phyloP scores from a whole-genome alignment of 2,113 vertebrate genomes.

The Rattus rattus region DNA sequence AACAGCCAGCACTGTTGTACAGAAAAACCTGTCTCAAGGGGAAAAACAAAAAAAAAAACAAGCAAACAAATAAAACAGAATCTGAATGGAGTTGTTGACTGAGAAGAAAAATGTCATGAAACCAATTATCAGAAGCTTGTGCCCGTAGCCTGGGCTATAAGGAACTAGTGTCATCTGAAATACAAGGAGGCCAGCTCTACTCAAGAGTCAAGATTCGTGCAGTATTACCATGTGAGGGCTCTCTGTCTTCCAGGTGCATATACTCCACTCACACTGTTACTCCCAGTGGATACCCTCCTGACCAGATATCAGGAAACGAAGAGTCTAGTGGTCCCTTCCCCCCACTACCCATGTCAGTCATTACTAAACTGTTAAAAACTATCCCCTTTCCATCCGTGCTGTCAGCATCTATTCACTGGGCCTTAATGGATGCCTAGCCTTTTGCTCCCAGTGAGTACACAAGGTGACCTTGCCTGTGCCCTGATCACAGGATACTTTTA shows the following conservation, averaged over 20 bases:
- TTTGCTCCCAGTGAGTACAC: not conserved
- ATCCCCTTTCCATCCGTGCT: not conserved
- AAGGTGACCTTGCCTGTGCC: not conserved
- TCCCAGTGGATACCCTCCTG: not conserved
- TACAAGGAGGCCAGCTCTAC: not conserved
- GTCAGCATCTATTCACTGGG: not conserved
- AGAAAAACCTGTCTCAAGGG: not conserved
- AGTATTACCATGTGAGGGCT: fast-evolving
- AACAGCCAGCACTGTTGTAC: not conserved
- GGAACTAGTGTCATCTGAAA: not conserved
- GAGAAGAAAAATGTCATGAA: not conserved
- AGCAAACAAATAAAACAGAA: not conserved
- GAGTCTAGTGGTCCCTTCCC: not conserved
- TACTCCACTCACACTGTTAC: not conserved
- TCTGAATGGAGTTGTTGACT: not conserved
- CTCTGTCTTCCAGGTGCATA: not conserved
- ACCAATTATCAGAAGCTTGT: not conserved
- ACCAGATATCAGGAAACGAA: not conserved
- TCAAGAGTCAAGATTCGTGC: too few relatives aligned
- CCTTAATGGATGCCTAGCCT: not conserved
- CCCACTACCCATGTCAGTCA: not conserved
- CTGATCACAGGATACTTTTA: not conserved
- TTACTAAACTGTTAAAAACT: not conserved
- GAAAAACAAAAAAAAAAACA: not conserved
- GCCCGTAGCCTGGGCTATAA: not conserved